A percentile compares a stretch with the other conserved stretches of the same genome.
Evolutionary conservation across 2,797 vertebrate species (phyloP).

Genomic region (Microcaecilia unicolor): DNA sequence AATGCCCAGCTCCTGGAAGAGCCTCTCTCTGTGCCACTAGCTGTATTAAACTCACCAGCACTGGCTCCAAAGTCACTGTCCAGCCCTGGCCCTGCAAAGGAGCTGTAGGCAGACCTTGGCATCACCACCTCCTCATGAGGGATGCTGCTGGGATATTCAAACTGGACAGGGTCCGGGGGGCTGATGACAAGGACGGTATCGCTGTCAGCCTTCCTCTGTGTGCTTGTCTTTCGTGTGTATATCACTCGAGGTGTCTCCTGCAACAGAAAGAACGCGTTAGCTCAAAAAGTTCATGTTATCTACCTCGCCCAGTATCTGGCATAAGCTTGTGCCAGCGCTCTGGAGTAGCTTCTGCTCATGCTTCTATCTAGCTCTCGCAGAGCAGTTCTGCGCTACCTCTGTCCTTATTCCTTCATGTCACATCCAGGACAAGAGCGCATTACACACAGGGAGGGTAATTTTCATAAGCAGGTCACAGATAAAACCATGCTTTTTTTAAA

Average conservation of each 20-base stretch:
- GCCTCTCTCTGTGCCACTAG: too few relatives aligned
- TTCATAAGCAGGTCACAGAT: too few relatives aligned
- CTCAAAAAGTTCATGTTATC: slow-evolving; percentile 1
- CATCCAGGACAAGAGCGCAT: too few relatives aligned
- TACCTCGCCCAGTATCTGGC: not conserved
- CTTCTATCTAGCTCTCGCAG: not conserved
- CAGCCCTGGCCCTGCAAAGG: slow-evolving; percentile 57
- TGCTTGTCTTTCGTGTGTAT: not conserved
- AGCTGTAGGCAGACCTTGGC: slow-evolving; percentile 21
- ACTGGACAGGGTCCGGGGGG: slow-evolving; percentile 32
- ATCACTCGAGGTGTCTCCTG: not conserved
- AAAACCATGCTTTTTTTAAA: too few relatives aligned
- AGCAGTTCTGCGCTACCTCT: too few relatives aligned
- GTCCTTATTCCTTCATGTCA: too few relatives aligned
- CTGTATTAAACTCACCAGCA: slow-evolving; percentile 50
- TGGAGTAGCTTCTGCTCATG: not conserved
- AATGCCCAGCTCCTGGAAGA: too few relatives aligned
- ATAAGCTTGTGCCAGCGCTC: not conserved
- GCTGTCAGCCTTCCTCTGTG: not conserved
- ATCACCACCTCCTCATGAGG: slow-evolving; percentile 29
- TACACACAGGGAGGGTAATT: too few relatives aligned
- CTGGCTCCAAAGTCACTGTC: slow-evolving; percentile 77
- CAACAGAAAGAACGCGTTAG: not conserved
- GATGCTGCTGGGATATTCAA: slow-evolving; percentile 37
- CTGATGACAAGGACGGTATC: not conserved